phyloP scores from a whole-genome alignment of 2,113 vertebrate species.

The Tragelaphus scriptus region DNA sequence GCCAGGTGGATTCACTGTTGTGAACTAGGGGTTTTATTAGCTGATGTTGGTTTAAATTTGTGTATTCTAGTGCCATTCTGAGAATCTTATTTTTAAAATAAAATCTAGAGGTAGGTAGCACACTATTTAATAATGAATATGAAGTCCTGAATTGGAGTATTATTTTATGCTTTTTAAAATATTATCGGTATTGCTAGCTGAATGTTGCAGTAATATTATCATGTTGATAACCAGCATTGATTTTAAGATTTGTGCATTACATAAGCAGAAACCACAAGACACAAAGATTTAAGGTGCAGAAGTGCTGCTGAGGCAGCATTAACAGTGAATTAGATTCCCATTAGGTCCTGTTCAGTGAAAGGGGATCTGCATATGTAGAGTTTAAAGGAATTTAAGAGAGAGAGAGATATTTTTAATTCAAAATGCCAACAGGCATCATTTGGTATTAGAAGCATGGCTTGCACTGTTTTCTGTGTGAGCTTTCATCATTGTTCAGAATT shows the following conservation, averaged over 20 bases:
- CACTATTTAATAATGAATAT: slow-evolving; percentile 3
- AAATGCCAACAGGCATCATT: not conserved
- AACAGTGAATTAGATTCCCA: not conserved
- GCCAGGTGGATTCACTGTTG: not conserved
- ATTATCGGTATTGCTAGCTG: not conserved
- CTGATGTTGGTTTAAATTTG: not conserved
- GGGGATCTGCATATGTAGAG: not conserved
- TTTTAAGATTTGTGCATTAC: slow-evolving; percentile 23
- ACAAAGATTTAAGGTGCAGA: not conserved
- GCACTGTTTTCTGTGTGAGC: not conserved
- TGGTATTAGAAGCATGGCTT: not conserved
- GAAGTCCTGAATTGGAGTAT: slow-evolving; percentile 7
- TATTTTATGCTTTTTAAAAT: slow-evolving; percentile 32
- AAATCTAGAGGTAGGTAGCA: slow-evolving; percentile 9
- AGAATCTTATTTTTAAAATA: slow-evolving; percentile 27
- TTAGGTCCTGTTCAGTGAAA: not conserved
- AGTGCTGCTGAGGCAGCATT: slow-evolving; percentile 14
- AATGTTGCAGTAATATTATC: slow-evolving; percentile 39
- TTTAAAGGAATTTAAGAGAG: not conserved
- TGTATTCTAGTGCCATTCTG: not conserved
- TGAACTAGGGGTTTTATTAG: not conserved
- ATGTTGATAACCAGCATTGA: slow-evolving; percentile 7
- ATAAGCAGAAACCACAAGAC: not conserved
- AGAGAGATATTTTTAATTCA: not conserved
- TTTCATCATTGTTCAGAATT: not conserved